A percentile compares a stretch with the other conserved stretches of the same genome.
Conservation (phyloP, 2,888 invertebrate species). For the Sussaba pulchella region DNA sequence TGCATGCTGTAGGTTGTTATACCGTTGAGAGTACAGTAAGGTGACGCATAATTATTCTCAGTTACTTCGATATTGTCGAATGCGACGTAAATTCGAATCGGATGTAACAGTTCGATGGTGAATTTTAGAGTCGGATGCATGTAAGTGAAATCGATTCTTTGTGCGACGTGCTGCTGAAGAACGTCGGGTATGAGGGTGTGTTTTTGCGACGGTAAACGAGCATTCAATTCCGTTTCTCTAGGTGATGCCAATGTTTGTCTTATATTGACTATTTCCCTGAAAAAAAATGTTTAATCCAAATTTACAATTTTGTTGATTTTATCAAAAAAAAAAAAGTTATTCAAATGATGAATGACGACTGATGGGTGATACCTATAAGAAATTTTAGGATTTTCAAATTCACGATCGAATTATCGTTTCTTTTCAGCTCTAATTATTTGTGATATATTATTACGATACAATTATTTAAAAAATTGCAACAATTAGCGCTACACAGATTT, state of each 20-base stretch:
- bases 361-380: too few relatives aligned
- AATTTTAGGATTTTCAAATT: too few relatives aligned
- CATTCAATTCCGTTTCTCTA: constrained; percentile 85
- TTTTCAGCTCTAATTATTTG: too few relatives aligned
- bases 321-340: too few relatives aligned
- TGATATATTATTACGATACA: too few relatives aligned
- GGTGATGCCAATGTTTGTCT: constrained; percentile 85
- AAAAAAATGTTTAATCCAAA: constrained; percentile 45
- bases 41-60: constrained; percentile 87
- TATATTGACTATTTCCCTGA: constrained; percentile 86
- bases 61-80: constrained; percentile 91
- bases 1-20: constrained; percentile 88
- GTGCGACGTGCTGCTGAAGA: constrained; percentile 89
- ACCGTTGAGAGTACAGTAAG: constrained; percentile 87
- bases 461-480: too few relatives aligned
- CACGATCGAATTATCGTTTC: too few relatives aligned
- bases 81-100: constrained; percentile 88
- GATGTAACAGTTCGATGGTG: constrained; percentile 86
- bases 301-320: too few relatives aligned
- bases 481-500: too few relatives aligned
- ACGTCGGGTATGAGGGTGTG: constrained; percentile 89
- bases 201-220: constrained; percentile 87
- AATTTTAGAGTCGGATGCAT: constrained; percentile 72
- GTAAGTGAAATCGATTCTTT: constrained; percentile 86
- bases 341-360: too few relatives aligned